Percentiles rank a stretch among this genome's conserved stretches.
phyloP scores from a whole-genome alignment of 2,113 vertebrate genomes.

The Mustela nigripes region DNA sequence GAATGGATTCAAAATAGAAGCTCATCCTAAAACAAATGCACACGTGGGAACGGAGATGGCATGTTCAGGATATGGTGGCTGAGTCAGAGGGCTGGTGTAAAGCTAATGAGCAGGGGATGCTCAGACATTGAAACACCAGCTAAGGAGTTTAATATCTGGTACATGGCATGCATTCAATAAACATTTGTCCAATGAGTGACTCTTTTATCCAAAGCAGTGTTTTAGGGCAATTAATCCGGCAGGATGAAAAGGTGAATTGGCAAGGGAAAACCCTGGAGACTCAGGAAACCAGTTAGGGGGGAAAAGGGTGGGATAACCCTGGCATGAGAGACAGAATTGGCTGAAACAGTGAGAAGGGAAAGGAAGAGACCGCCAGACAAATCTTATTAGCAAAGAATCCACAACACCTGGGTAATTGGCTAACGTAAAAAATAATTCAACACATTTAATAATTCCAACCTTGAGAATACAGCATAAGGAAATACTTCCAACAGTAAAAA shows the following conservation, averaged over 20 bases:
- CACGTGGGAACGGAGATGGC: not conserved
- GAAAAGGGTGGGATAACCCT: not conserved
- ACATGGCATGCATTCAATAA: constrained; percentile 22
- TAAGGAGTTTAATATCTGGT: constrained; percentile 21
- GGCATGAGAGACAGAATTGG: not conserved
- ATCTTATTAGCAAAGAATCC: not conserved
- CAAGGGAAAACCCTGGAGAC: not conserved
- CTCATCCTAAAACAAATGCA: constrained; percentile 46
- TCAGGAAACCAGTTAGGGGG: not conserved
- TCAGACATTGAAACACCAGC: not conserved
- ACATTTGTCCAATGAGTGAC: constrained; percentile 27
- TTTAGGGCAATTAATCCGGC: constrained; percentile 52
- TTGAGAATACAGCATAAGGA: constrained; percentile 8
- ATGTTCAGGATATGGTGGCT: not conserved
- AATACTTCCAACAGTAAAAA: constrained; percentile 10
- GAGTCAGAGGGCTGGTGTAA: not conserved
- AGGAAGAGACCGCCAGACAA: not conserved
- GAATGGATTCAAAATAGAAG: constrained; percentile 35
- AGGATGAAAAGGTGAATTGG: not conserved
- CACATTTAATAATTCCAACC: not conserved
- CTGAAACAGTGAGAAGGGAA: not conserved
- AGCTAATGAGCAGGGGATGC: not conserved
- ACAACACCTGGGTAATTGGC: not conserved
- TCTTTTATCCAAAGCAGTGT: constrained; percentile 42
- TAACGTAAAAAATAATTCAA: constrained; percentile 27